Evolutionary conservation across 2,888 invertebrate genomes (phyloP).

Genomic region (Brachylomia viminalis): DNA sequence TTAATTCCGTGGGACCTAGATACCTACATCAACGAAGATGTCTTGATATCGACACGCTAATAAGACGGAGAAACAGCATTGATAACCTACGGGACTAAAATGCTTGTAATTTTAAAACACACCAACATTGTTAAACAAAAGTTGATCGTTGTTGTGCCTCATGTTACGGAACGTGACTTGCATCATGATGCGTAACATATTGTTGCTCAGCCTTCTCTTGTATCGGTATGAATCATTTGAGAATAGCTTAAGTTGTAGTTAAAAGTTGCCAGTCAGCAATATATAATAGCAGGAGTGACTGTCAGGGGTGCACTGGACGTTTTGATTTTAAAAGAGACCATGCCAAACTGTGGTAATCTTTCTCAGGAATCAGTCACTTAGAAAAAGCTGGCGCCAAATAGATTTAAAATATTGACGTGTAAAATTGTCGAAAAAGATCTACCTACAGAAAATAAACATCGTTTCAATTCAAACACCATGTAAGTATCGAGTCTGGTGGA

Average conservation of each 20-base stretch:
- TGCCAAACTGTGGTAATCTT: not conserved
- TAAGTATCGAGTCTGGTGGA: too few relatives aligned
- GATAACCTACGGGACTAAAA: not conserved
- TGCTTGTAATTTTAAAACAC: not conserved
- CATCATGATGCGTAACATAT: constrained; percentile 13
- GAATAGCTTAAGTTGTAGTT: not conserved
- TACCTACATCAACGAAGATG: not conserved
- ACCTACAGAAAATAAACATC: not conserved
- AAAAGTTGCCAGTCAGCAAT: not conserved
- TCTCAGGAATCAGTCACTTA: not conserved
- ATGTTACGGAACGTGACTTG: constrained; percentile 21
- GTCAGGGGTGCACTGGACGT: not conserved
- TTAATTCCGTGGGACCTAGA: too few relatives aligned
- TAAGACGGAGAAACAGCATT: too few relatives aligned
- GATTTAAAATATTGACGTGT: not conserved
- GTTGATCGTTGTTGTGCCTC: constrained; percentile 1
- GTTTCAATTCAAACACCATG: too few relatives aligned
- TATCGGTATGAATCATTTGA: not conserved
- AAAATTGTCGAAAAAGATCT: not conserved
- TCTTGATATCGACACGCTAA: too few relatives aligned
- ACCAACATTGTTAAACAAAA: not conserved
- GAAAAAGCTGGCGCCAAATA: not conserved
- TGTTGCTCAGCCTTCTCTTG: not conserved
- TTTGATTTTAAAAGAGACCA: not conserved
- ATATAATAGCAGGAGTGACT: not conserved